These are phyloP conservation scores for Saturnia pavonia DNA, from an alignment of 2,888 invertebrate genomes.

Conservation along the genomic window DNA sequence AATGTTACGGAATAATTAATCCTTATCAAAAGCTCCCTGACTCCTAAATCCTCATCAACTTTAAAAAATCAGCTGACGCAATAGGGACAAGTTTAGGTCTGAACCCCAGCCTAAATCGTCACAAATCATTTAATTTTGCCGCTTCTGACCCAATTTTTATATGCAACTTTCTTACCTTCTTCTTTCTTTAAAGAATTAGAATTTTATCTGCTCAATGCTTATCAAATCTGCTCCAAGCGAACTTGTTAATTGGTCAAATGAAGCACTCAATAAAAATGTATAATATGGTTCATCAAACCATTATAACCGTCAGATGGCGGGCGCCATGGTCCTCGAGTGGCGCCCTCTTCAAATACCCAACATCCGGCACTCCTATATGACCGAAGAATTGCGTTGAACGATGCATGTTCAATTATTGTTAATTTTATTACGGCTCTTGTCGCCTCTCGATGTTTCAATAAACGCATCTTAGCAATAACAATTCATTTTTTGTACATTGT, in stretches of 20 bases:
- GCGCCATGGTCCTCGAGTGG: constrained; percentile 40
- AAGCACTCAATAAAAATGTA: neutral
- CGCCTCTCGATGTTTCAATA: constrained; percentile 7
- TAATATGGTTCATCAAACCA: constrained; percentile 26
- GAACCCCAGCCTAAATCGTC: neutral
- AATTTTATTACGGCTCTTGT: constrained; percentile 8
- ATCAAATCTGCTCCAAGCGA: neutral
- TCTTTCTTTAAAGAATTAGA: neutral
- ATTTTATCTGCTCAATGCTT: neutral
- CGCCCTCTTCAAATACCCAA: constrained; percentile 45
- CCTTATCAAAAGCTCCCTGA: neutral
- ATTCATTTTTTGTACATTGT: neutral
- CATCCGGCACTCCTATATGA: constrained; percentile 40
- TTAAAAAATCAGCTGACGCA: neutral
- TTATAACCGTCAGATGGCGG: constrained; percentile 36
- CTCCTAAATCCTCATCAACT: too few species aligned
- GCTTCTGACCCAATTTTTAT: neutral
- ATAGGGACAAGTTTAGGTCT: neutral
- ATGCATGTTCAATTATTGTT: constrained; percentile 40
- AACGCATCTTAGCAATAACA: neutral
- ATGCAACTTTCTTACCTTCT: neutral
- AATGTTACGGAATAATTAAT: neutral
- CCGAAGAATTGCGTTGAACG: constrained; percentile 23
- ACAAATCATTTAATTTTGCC: neutral
- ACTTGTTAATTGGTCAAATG: neutral